Evolutionary conservation across 2,888 invertebrate genomes (phyloP).

Genomic region (Automeris io): DNA sequence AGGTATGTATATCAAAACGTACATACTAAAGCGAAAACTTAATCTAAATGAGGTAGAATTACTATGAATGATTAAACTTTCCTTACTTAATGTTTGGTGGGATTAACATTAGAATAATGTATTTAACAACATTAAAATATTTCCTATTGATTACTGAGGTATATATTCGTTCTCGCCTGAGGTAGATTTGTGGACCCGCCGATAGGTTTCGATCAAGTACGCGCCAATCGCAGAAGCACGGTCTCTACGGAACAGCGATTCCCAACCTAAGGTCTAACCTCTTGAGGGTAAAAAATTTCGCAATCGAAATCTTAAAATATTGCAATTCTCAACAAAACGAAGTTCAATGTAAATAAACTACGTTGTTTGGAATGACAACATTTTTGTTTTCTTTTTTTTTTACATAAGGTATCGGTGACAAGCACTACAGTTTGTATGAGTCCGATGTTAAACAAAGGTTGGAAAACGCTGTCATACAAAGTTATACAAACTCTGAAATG

Average conservation of each 20-base stretch:
- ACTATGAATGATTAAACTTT: constrained; percentile 62
- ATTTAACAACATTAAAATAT: constrained; percentile 62
- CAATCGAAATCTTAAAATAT: no score
- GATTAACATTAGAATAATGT: constrained; percentile 59
- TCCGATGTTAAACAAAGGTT: no score
- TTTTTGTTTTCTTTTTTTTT: background rate
- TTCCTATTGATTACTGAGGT: constrained; percentile 70
- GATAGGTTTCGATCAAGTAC: constrained; percentile 5
- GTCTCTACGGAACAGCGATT: no score
- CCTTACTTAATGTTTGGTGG: constrained; percentile 68
- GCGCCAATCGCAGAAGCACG: no score
- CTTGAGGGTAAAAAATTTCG: no score
- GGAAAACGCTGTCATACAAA: no score
- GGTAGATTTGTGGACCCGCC: constrained; percentile 43
- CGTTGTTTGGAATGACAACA: no score
- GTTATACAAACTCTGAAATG: background rate
- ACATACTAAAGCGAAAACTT: constrained; percentile 35
- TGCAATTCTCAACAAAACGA: no score
- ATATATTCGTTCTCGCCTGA: constrained; percentile 58
- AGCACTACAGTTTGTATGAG: no score
- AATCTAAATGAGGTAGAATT: constrained; percentile 70
- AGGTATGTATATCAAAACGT: constrained; percentile 4
- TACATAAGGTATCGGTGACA: no score
- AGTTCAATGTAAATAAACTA: no score
- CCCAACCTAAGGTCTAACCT: no score